Evolutionary conservation across 2,888 invertebrate genomes (phyloP), one percentile per base, ranked within the genome.

Genomic region (Dicycla oo): DNA sequence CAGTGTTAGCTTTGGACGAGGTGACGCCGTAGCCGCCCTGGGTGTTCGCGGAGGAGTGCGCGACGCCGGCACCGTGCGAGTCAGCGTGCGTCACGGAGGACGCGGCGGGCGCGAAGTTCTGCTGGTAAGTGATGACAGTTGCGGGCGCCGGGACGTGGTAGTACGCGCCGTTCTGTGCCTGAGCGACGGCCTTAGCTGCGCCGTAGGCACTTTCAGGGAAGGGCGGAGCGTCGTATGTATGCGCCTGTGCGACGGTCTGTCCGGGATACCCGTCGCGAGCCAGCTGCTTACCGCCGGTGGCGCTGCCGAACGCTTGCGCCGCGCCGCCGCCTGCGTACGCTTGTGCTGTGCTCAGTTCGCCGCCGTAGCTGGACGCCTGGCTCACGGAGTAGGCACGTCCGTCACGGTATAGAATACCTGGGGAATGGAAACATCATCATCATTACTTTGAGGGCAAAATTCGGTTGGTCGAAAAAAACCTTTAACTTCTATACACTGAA

Each of bases 331-430:
- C 76, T 38, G 86, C 87, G n/a, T 88, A 86, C 3, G 94, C 94
- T 30, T 91, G 88, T 2, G 94, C 94, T 63, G 87, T 86, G 78
- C 87, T 90, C 11, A 84, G 65, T 18, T 91, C 92, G 23, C 88
- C 89, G 51, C 88, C 90, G 81, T 84, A 89, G 82, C 88, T 92
- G 87, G 88, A 89, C 23, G 91, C 94, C 63, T 92, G 88, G 34
- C 94, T 92, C 30, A 89, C 77, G 43, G 93, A 89, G 82, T 90
- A 93, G 69, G 91, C 88, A 20, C 95, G 94, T 86, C 92, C 92
- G 85, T 92, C 91, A 88, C 95, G 95, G 89, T 88, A 91, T 51
- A 90, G 34, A 56, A 90, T 86, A 86, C 91, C 94, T 95, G 86
- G 0, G 80, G 56, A 54, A 83, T 78, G 3, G 4, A 40, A 64